A percentile compares a stretch with the other conserved stretches of the same genome.
Evolutionary conservation across 2,888 invertebrate genomes (phyloP).

Genomic region (Bruchidius siliquastri): DNA sequence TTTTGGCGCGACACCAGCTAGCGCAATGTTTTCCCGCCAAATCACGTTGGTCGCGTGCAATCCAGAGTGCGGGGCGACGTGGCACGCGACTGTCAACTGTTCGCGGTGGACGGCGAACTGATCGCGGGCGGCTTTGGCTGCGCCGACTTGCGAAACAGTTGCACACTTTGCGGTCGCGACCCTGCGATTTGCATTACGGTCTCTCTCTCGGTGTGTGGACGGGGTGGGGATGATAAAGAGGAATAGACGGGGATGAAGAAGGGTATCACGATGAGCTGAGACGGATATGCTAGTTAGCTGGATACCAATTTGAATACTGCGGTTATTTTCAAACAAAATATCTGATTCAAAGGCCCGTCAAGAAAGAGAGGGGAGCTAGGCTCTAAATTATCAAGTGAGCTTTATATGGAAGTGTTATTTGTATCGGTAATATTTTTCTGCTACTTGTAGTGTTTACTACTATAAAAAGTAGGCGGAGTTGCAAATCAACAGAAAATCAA

Average conservation of each 20-base stretch:
- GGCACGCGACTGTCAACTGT: conserved; percentile 16
- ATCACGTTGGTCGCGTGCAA: conserved; percentile 11
- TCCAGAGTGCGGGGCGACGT: conserved; percentile 15
- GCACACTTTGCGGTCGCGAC: conserved; percentile 32
- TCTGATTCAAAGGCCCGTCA: neutral
- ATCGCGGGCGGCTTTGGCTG: conserved; percentile 6
- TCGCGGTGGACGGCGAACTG: conserved; percentile 9
- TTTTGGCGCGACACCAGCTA: neutral
- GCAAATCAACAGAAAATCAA: too few relatives aligned
- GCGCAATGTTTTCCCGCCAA: conserved; percentile 17
- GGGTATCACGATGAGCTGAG: neutral
- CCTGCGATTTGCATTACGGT: conserved; percentile 28
- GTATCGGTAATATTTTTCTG: too few relatives aligned
- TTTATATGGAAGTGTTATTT: too few relatives aligned
- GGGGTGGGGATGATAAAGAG: conserved; percentile 2
- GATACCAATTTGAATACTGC: neutral
- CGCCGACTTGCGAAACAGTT: conserved; percentile 29
- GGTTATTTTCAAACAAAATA: neutral
- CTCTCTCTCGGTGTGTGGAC: conserved; percentile 10
- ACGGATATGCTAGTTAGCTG: neutral
- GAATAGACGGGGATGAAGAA: neutral
- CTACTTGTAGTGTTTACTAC: too few relatives aligned
- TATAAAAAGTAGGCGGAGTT: too few relatives aligned
- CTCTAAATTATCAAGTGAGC: too few relatives aligned
- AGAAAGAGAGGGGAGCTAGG: too few relatives aligned